Evolutionary conservation across 2,113 vertebrate genomes (phyloP).

Genomic region (Epinephelus fuscoguttatus): DNA sequence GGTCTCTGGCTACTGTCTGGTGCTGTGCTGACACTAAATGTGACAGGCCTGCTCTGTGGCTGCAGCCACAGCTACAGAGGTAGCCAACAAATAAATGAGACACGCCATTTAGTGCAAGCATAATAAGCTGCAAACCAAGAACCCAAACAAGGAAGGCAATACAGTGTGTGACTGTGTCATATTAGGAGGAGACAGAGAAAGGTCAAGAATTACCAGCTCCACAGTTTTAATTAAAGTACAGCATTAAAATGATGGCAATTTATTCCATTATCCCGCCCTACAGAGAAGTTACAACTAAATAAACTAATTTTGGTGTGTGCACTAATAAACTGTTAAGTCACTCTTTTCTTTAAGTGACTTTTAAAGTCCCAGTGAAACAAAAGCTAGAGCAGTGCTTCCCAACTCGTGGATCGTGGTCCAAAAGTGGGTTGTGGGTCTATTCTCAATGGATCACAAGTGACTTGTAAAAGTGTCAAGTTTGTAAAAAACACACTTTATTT

Average conservation of each 20-base stretch:
- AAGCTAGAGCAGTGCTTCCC: too few relatives aligned
- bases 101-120: background rate
- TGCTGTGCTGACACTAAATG: background rate
- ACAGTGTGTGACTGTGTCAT: background rate
- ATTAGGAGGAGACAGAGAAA: background rate
- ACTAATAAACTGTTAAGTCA: background rate
- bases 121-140: background rate
- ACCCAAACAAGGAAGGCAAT: background rate
- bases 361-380: too few relatives aligned
- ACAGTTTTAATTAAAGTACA: background rate
- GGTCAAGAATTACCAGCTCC: background rate
- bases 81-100: background rate
- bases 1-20: slow-evolving; percentile 25
- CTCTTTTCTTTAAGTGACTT: too few relatives aligned
- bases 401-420: too few relatives aligned
- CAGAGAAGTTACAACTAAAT: background rate
- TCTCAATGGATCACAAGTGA: too few relatives aligned
- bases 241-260: background rate
- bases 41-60: background rate
- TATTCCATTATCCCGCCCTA: too few relatives aligned
- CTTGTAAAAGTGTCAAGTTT: too few relatives aligned
- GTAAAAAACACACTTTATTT: too few relatives aligned
- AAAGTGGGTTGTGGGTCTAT: too few relatives aligned
- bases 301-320: background rate
- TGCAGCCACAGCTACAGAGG: background rate